A percentile compares a stretch with the other conserved stretches of the same genome.
Evolutionary conservation across 2,888 invertebrate species (phyloP).

Genomic region (Oscheius sp.): DNA sequence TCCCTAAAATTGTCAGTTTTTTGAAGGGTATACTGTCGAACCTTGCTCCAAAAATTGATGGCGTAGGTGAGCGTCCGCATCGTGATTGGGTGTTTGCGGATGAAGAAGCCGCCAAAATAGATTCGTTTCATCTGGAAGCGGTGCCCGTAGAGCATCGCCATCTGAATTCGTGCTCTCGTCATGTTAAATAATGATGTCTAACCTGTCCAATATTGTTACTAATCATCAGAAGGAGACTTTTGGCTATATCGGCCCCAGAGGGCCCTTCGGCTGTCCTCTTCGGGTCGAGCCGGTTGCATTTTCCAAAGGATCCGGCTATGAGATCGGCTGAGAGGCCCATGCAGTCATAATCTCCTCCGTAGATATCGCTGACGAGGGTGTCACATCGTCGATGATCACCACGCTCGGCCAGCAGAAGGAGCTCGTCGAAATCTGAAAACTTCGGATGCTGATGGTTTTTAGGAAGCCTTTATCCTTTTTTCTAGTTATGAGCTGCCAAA

Average conservation of each 20-base stretch:
- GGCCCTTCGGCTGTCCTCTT: conserved; percentile 3
- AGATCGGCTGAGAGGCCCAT: conserved; percentile 79
- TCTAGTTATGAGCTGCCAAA: too few species aligned
- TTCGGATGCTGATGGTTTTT: not conserved
- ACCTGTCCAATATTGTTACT: conserved; percentile 81
- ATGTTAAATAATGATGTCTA: conserved; percentile 57
- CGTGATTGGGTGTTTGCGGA: conserved; percentile 81
- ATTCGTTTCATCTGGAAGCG: conserved; percentile 80
- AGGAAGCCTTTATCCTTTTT: too few species aligned
- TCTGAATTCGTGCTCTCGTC: conserved; percentile 75
- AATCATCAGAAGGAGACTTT: conserved; percentile 80
- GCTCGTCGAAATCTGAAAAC: conserved; percentile 79
- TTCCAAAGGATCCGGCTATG: conserved; percentile 82
- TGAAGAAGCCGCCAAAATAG: conserved; percentile 83
- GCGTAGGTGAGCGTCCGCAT: conserved; percentile 82
- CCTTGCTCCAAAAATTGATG: conserved; percentile 82
- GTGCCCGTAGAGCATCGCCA: conserved; percentile 81
- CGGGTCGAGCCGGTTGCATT: conserved; percentile 35
- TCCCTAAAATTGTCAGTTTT: conserved; percentile 73
- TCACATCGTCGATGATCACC: conserved; percentile 82
- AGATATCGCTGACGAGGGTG: conserved; percentile 81
- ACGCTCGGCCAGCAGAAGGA: conserved; percentile 79
- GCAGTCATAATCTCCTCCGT: conserved; percentile 79
- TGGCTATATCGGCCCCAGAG: conserved; percentile 74
- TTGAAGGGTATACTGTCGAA: conserved; percentile 44